Conservation (phyloP, 2,113 vertebrate species). For the Alouatta palliata region DNA sequence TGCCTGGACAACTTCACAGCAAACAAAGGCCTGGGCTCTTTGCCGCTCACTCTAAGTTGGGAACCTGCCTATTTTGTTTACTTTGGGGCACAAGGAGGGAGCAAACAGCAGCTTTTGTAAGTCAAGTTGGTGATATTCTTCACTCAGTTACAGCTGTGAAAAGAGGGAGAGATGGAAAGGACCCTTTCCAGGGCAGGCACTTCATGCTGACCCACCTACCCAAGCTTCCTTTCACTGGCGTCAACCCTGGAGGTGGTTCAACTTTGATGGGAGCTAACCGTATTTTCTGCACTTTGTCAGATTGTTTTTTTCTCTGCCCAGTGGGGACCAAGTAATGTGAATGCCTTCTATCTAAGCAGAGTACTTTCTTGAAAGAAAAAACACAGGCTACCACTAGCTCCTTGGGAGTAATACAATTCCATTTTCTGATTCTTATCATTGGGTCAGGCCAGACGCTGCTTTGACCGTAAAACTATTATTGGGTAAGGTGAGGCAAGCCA, state of each 20-base stretch:
- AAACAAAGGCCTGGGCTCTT: conserved; percentile 73
- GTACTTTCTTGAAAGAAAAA: conserved; percentile 66
- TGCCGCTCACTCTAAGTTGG: conserved; percentile 73
- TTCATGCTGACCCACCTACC: conserved; percentile 50
- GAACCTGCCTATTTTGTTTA: conserved; percentile 79
- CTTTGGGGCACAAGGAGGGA: conserved; percentile 73
- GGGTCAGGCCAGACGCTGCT: not conserved
- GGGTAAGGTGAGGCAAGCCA: not conserved
- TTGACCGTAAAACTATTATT: not conserved
- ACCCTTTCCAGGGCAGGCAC: conserved; percentile 54
- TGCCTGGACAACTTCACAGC: conserved; percentile 76
- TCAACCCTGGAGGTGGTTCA: not conserved
- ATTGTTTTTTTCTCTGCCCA: conserved; percentile 29
- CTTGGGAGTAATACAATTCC: not conserved
- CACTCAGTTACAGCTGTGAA: conserved; percentile 76
- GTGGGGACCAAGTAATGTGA: conserved; percentile 17
- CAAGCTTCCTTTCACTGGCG: conserved; percentile 49
- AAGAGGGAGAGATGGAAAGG: conserved; percentile 71
- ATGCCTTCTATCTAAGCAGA: conserved; percentile 50
- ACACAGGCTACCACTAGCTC: not conserved
- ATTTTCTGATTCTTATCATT: conserved; percentile 27
- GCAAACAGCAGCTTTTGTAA: conserved; percentile 72
- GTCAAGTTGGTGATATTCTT: conserved; percentile 64
- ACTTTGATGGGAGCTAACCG: conserved; percentile 45
- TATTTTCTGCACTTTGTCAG: conserved; percentile 33